Evolutionary conservation across 2,888 invertebrate species (phyloP), one percentile per base, ranked within the genome.

Genomic region (Conchocele bisecta): DNA sequence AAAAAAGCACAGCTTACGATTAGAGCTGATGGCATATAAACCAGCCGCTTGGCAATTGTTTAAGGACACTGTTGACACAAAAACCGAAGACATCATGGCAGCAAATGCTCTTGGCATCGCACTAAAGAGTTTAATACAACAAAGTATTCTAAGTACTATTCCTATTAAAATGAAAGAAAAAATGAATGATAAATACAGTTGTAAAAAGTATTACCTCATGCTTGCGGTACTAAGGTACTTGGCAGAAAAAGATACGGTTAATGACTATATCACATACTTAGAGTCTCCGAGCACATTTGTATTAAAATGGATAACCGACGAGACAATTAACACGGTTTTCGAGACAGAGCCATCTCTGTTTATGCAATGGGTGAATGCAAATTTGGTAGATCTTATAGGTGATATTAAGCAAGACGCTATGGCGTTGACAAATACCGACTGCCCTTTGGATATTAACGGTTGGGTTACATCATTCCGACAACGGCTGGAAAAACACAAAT

Each of bases 11-110:
- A 46, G 46, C 22, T 7, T 46, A 6, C 5, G 5, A 5, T 11
- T 9, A 31, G 6, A 33, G 20, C 20, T 53, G 20, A n/a, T 20
- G 9, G 22, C 4, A 6, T 53, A 33, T 37, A 53, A 53, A 53
- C 31, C 33, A 4, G 5, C 20, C 3, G 53, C 53, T 6, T 11
- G 15, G 35, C 15, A 20, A 24, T 33, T 33, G 22, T 53, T 53
- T 53, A 22, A 5, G 4, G 33, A 33, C 24, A 33, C 24, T n/a
- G 20, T 53, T 5, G 22, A 15, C 5, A 13, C 22, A 15, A 53
- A 53, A 31, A 53, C 35, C 33, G 24, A 53, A 7, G 53, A 53
- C 33, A 31, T 33, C 13, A 53, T 53, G 33, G 53, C 53, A 29
- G 9, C 53, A 15, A 53, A 53, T 5, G 7, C 7, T 13, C 3